Evolutionary conservation across 2,888 invertebrate genomes (phyloP).

Genomic region (Vesta saturnalis): DNA sequence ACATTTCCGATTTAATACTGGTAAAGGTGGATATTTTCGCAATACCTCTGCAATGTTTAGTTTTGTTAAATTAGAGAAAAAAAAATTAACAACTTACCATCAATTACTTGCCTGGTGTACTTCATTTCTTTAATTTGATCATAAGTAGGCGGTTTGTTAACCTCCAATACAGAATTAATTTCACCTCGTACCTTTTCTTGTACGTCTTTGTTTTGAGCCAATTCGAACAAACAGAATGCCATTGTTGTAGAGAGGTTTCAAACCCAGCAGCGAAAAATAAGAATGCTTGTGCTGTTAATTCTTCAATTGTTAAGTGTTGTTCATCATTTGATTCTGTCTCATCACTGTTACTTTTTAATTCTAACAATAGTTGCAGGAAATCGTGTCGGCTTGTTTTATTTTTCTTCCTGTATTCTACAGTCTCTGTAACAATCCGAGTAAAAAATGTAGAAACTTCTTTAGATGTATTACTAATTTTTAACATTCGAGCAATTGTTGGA

Average conservation of each 20-base stretch:
- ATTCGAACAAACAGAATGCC: conserved; percentile 63
- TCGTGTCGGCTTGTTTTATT: conserved; percentile 9
- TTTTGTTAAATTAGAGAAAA: too few relatives aligned
- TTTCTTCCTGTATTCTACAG: conserved; percentile 3
- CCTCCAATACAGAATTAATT: conserved; percentile 56
- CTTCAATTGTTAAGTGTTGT: conserved; percentile 23
- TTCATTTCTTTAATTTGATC: conserved; percentile 63
- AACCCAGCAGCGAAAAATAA: conserved; percentile 55
- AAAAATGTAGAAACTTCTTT: conserved; percentile 6
- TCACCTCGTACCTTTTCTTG: conserved; percentile 62
- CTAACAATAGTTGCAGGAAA: conserved; percentile 63
- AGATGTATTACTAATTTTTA: conserved; percentile 58
- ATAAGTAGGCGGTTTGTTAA: conserved; percentile 60
- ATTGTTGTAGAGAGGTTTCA: conserved; percentile 59
- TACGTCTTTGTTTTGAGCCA: conserved; percentile 61
- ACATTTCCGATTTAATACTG: conserved; percentile 20
- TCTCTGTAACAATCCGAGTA: background rate
- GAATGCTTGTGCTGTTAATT: conserved; percentile 48
- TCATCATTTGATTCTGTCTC: background rate
- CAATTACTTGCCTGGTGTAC: conserved; percentile 63
- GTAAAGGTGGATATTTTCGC: conserved; percentile 36
- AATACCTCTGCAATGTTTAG: conserved; percentile 37
- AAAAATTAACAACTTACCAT: conserved; percentile 46
- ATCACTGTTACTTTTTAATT: conserved; percentile 52
- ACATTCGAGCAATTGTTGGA: conserved; percentile 56